A percentile compares a stretch with the other conserved stretches of the same genome.
Evolutionary conservation across 1,140 invertebrate genomes (phyloP).

Genomic region (Luehdorfia chinensis): DNA sequence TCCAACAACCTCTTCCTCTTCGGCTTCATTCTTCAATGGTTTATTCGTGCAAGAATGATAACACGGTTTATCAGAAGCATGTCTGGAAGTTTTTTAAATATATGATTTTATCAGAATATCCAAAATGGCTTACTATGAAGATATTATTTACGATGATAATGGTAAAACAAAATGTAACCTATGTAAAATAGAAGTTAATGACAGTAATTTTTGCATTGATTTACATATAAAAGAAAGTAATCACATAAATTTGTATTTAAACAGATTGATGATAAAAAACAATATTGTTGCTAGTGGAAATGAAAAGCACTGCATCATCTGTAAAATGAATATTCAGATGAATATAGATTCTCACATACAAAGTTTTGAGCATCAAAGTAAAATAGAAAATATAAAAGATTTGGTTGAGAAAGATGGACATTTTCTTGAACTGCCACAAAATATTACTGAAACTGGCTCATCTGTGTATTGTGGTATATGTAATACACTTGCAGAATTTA

Average conservation of each 20-base stretch:
- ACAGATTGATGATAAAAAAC: slow-evolving; percentile 30
- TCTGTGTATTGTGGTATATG: slow-evolving; percentile 31
- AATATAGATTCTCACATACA: slow-evolving; percentile 25
- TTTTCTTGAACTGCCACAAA: slow-evolving; percentile 29
- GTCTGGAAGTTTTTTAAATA: no score
- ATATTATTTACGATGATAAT: slow-evolving; percentile 25
- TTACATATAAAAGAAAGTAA: slow-evolving; percentile 22
- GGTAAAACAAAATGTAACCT: slow-evolving; percentile 27
- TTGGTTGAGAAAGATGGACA: slow-evolving; percentile 31
- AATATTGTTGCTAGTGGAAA: slow-evolving; percentile 20
- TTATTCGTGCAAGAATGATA: no score
- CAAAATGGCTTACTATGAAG: slow-evolving; percentile 39
- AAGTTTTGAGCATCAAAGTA: slow-evolving; percentile 19
- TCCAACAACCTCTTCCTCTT: no score
- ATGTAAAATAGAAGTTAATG: slow-evolving; percentile 24
- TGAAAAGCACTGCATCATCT: slow-evolving; percentile 26
- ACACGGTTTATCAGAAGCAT: no score
- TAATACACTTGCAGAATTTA: slow-evolving; percentile 26
- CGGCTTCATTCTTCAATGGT: no score
- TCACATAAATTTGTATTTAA: slow-evolving; percentile 25
- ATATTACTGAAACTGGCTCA: slow-evolving; percentile 16
- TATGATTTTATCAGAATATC: no score
- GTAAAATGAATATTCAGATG: slow-evolving; percentile 18
- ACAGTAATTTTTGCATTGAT: slow-evolving; percentile 23
- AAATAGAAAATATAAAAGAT: slow-evolving; percentile 20